Evolutionary conservation across 2,113 vertebrate species (phyloP), one percentile per base, ranked within the genome.

Genomic region (Axis porcinus): DNA sequence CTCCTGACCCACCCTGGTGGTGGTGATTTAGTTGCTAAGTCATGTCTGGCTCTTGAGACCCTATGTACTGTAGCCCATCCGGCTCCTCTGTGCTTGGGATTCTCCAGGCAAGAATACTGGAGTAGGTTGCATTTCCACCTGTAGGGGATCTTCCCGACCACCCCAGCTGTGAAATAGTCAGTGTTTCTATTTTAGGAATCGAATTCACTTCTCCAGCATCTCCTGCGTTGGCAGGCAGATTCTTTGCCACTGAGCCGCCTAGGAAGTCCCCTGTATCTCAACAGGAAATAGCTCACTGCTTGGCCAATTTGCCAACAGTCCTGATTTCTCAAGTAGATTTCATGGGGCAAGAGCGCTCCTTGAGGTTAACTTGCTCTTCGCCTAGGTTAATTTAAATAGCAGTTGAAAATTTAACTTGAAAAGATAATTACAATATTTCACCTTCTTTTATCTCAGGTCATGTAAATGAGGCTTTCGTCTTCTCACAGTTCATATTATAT

Each of bases 341-440:
- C 91, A 97, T n/a, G 96, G 98, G 95, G 84, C 62, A 92, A 91
- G 89, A 97, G 97, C 85, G 98, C 98, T 99, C 97, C 96, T 97
- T 97, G 95, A 96, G 97, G 99, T 99, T 99, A 99, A 99, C 98
- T 99, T 99, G 98, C 99, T 98, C 99, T 99, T 99, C 99, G 98
- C 99, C 99, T 99, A 99, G 99, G 99, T 99, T 99, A 99, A 99
- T 99, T 99, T 99, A 99, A 99, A 99, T 99, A 99, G 99, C 99
- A 99, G 98, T 98, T 74, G 99, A 99, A 99, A 99, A 99, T 99
- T 99, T 99, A 99, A 98, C 99, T 99, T 99, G 99, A 99, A 99
- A 99, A 99, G 99, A 99, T 99, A 99, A 99, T 99, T 99, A 99
- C 98, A 99, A 99, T 99, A 99, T 99, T 99, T 99, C 99, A 99